A percentile compares a stretch with the other conserved stretches of the same genome.
Conservation (phyloP, 1,140 invertebrate species). For the Vanessa atalanta region DNA sequence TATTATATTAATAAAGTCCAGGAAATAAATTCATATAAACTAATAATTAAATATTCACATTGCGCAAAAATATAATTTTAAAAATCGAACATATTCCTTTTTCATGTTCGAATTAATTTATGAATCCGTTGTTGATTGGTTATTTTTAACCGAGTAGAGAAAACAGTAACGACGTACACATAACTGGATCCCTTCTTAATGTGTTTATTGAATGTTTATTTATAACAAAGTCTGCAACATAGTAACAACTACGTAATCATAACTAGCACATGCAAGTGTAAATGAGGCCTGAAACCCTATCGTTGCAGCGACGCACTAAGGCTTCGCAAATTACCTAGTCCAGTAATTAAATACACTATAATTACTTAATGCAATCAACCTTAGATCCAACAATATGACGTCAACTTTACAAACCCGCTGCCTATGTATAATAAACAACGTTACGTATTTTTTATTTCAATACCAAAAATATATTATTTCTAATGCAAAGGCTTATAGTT, state of each 20-base stretch:
- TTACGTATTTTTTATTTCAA: constrained; percentile 1
- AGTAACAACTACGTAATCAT: constrained; percentile 41
- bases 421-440: background rate
- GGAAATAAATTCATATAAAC: no score
- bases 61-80: no score
- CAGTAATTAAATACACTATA: constrained; percentile 77
- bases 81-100: no score
- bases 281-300: constrained; percentile 75
- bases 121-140: no score
- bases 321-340: constrained; percentile 75
- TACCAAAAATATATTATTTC: background rate
- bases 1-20: no score
- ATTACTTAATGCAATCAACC: constrained; percentile 74
- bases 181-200: background rate
- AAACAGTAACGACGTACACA: background rate
- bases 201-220: background rate
- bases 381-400: constrained; percentile 20
- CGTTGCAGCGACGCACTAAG: constrained; percentile 55
- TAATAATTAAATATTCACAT: no score
- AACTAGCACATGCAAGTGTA: constrained; percentile 71
- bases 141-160: background rate
- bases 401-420: background rate
- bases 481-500: no score
- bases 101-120: no score
- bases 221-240: constrained; percentile 23